Base-by-base conservation (phyloP, 2,888 invertebrate species). In the Drosophila kanekoi region DNA sequence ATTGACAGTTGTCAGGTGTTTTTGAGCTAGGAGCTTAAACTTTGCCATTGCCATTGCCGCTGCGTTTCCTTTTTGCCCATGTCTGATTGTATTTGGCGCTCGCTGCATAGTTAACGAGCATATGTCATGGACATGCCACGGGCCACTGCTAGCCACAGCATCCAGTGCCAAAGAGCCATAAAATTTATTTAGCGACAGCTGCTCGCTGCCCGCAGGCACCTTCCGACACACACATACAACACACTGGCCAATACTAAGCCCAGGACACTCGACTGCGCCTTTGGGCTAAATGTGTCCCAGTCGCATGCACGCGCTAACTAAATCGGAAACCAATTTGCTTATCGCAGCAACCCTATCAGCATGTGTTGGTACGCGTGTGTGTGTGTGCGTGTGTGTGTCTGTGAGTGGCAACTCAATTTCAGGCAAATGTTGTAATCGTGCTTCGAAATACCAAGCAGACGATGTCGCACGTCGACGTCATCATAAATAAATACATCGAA, bases 311-410 rank as follows among this genome's bases (percentile, higher is more conserved):
- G 52, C 56, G 58, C 61, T 62, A 66, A 67, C 81, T 80, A 73
- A 82, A 86, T 82, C 79, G 69, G 79, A 86, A 86, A 86, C 83
- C 86, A 82, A 82, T 82, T 82, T 82, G 79, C 77, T 79, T 78
- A 69, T 78, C 81, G 52, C 53, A 51, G 58, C 60, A 71, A 33
- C 64, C 64, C 47, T 37, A 63, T 58, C 49, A 43, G 41, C 18
- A 14, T 4, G 14, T 18, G 32, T 41, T 10, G 33, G 37, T 32
- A 10, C 14, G 20, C 32, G 23, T 41, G 33, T 20, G 35, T 40
- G 49, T 33, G 51, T 49, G 28, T 40, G 48, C 33, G 37, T 14
- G 18, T 18, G 18, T 47, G 62, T 59, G 44, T 32, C 33, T 32
- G 41, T 69, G 45, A 60, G 63, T 41, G 59, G 41, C 58, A 68